Evolutionary conservation across 2,113 vertebrate genomes (phyloP), one percentile per base, ranked within the genome.

Genomic region (Thamnaconus septentrionalis): DNA sequence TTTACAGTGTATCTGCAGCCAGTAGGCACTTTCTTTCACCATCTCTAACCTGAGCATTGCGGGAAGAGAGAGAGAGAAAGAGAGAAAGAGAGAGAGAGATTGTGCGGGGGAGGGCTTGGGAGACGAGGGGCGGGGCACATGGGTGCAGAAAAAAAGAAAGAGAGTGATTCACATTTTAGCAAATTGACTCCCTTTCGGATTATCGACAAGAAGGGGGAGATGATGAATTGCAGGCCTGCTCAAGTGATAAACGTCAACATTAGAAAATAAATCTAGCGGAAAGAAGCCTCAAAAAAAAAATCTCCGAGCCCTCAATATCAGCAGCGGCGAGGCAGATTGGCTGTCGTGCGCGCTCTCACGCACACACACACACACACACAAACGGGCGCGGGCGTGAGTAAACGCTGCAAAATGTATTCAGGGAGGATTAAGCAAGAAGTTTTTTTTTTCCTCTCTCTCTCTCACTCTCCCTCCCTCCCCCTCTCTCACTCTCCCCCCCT

Each of bases 191-290:
- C 64, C 61, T 83, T 79, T 87, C 57, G 73, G 84, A 87, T 92
- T 94, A 92, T 93, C 0, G 79, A 92, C 80, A 77, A 87, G 52
- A 90, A 82, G 84, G 76, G 57, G 57, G 65, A n/a, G 59, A 11
- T 90, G 90, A 93, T 85, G 71, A 90, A 94, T 81, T 84, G 80
- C 78, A 75, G 81, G 65, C 51, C 89, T 81, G 82, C 86, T 86
- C 82, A 86, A 93, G 82, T 90, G 92, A 95, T 93, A 92, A 94
- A 93, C 83, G 81, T 84, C 39, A 90, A 82, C 92, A 93, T 93
- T 93, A 93, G 87, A 91, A 90, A 93, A 87, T 90, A 93, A 93
- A 94, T 93, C 85, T 92, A 85, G 84, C 78, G 72, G 87, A 91
- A 93, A 81, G 64, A 73, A 61, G 61, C 54, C 63, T 87, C 82